These are phyloP conservation scores for Tupaia tana DNA, from an alignment of 2,113 vertebrate genomes.

Conservation along the genomic window DNA sequence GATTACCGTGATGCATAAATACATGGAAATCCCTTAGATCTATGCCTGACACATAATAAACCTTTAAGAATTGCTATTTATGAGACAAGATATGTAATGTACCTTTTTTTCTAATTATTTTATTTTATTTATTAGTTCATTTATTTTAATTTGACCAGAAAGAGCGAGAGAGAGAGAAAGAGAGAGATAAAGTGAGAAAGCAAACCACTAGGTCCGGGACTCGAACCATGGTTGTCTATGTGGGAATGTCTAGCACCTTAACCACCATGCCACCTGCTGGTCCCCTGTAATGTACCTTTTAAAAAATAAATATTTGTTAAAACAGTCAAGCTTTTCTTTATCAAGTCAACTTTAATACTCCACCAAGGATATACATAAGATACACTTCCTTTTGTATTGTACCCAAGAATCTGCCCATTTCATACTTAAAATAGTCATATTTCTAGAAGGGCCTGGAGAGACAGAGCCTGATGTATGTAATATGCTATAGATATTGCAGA, in stretches of 20 bases:
- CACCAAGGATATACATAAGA: background rate
- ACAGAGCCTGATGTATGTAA: background rate
- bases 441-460: background rate
- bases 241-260: too few relatives aligned
- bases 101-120: background rate
- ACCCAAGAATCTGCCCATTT: background rate
- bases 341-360: background rate
- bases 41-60: background rate
- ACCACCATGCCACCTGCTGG: too few relatives aligned
- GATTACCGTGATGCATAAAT: background rate
- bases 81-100: background rate
- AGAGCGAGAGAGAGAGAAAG: too few relatives aligned
- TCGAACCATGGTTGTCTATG: too few relatives aligned
- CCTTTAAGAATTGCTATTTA: slow-evolving; percentile 21
- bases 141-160: too few relatives aligned
- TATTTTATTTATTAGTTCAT: too few relatives aligned
- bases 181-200: too few relatives aligned
- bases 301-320: background rate
- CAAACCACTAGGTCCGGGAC: too few relatives aligned
- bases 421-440: background rate
- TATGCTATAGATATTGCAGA: background rate
- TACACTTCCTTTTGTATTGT: background rate
- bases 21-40: background rate
- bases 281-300: too few relatives aligned
- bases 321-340: background rate